These are phyloP conservation scores for Phaethornis superciliosus DNA, from an alignment of 2,113 vertebrate species.

Conservation along the genomic window DNA sequence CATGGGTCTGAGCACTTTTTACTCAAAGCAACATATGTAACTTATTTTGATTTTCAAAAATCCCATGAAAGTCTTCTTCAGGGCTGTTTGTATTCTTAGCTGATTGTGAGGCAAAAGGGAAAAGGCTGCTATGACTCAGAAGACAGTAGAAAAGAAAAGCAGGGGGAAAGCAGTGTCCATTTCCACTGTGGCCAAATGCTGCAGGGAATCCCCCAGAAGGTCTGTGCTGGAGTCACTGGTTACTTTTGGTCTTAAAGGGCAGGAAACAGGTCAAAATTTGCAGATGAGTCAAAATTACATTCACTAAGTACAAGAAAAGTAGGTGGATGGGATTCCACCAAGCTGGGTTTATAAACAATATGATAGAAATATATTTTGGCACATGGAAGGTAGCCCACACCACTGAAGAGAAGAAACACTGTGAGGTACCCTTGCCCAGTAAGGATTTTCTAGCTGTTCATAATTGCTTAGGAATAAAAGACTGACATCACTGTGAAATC, in stretches of 20 bases:
- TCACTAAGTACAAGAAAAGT: not conserved
- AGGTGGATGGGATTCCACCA: not conserved
- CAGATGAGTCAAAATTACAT: not conserved
- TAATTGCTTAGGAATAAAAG: not conserved
- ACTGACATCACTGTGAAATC: not conserved
- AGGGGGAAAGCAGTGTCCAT: fast-evolving
- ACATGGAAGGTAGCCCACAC: not conserved
- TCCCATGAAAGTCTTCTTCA: not conserved
- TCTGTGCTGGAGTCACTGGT: not conserved
- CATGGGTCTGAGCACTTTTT: not conserved
- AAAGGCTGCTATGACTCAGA: not conserved
- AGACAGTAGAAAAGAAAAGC: not conserved
- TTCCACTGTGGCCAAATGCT: fast-evolving
- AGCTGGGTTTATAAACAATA: not conserved
- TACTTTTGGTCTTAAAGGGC: not conserved
- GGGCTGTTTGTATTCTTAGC: not conserved
- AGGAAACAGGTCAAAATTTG: not conserved
- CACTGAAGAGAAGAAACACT: not conserved
- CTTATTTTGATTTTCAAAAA: not conserved
- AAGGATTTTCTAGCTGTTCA: not conserved
- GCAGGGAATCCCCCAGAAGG: not conserved
- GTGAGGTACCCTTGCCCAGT: not conserved
- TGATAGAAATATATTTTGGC: not conserved
- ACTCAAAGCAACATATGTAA: not conserved
- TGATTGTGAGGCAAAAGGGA: not conserved